phyloP scores from a whole-genome alignment of 2,113 vertebrate genomes.

The Proterorhinus semilunaris region DNA sequence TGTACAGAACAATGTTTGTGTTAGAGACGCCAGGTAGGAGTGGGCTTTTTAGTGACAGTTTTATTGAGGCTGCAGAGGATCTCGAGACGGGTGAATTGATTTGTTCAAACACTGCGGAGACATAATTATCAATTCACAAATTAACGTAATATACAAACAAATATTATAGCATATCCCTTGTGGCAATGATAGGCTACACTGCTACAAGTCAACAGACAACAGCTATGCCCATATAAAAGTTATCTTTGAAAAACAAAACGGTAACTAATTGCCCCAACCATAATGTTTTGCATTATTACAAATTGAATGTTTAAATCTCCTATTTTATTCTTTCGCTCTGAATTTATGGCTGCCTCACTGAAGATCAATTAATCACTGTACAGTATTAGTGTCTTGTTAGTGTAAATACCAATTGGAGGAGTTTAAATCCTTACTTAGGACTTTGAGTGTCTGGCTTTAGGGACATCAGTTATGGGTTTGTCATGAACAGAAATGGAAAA shows the following conservation, averaged over 20 bases:
- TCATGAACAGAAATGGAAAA: conserved; percentile 9
- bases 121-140: too few species aligned
- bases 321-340: not conserved
- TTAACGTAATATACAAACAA: too few species aligned
- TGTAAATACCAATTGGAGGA: not conserved
- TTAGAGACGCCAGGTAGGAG: not conserved
- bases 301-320: not conserved
- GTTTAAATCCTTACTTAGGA: not conserved
- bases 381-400: not conserved
- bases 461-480: conserved; percentile 3
- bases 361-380: not conserved
- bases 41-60: too few species aligned
- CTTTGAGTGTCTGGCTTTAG: not conserved
- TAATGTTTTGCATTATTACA: conserved; percentile 5
- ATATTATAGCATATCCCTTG: not conserved
- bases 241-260: not conserved
- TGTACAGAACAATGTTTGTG: not conserved
- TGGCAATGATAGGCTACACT: too few species aligned
- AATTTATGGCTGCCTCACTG: not conserved
- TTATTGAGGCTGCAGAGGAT: too few species aligned
- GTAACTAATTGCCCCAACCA: not conserved
- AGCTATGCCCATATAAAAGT: not conserved
- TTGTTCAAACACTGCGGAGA: too few species aligned
- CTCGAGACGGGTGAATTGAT: too few species aligned
- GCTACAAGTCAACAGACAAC: not conserved